phyloP scores from a whole-genome alignment of 2,797 vertebrate species.

The Acanthis flammea region DNA sequence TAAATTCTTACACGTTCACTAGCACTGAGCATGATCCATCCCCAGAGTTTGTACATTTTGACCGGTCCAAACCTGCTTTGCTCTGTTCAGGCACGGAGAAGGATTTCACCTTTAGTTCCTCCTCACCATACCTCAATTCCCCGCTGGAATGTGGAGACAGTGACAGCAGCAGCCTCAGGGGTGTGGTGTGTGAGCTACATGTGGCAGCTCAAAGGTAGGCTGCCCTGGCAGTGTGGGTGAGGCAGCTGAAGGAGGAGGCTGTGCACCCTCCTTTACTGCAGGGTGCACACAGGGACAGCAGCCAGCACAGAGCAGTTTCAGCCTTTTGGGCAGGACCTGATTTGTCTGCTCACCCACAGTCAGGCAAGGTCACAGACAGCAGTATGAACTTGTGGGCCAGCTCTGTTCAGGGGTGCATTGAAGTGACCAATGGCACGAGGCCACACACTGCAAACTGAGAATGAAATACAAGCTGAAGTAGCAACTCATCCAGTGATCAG shows the following conservation, averaged over 20 bases:
- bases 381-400: no score
- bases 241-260: not conserved
- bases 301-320: not conserved
- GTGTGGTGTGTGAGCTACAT: not conserved
- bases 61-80: not conserved
- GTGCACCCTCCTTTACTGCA: fast-evolving
- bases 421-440: not conserved
- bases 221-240: not conserved
- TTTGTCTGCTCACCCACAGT: not conserved
- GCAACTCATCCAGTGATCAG: not conserved
- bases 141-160: not conserved
- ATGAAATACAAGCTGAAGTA: not conserved
- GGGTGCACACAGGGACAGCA: not conserved
- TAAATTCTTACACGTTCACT: not conserved
- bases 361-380: not conserved
- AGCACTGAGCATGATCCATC: not conserved
- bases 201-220: not conserved
- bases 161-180: not conserved
- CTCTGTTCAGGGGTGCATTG: not conserved
- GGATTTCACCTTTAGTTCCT: not conserved
- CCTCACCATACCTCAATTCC: fast-evolving
- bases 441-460: not conserved
- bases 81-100: not conserved
- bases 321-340: not conserved
- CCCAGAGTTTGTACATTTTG: not conserved